Evolutionary conservation across 23 tunicate genomes (phyloP), one percentile per base, ranked within the genome.

Genomic region (Trididemnum miniatum): DNA sequence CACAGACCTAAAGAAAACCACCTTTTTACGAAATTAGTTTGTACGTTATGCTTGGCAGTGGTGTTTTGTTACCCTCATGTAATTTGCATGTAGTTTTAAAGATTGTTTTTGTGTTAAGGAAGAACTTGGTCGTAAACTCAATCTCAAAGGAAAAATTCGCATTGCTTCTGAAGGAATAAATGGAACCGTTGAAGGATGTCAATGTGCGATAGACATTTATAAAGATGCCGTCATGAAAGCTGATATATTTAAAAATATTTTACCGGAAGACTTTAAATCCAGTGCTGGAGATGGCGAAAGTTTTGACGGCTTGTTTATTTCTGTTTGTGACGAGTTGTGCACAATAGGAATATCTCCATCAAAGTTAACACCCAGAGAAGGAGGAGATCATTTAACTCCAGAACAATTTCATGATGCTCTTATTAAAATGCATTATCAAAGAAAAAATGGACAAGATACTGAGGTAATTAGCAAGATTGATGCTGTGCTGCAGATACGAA

Each of bases 131-230:
- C 38, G 62, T 29, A 25, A 33, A 22, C 51, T 80, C 38, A 80
- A 76, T 18, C 71, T 90, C 40, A 85, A 37, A 44, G 97, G 97
- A 34, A 91, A 91, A 91, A 71, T 91, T 30, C 76, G 88, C 52
- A 37, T 91, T 52, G 87, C 97, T 3, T 26, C 65, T 0, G 97
- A 91, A 71, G 97, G 97, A 30, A 82, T 91, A 1, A 91, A 91
- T 91, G 97, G 90, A 49, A 91, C 97, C 26, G 77, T 80, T 24
- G 97, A 91, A 82, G 97, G 97, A 4, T 91, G 97, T 40, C 27
- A 22, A 15, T 91, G 97, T 79, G 79, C 81, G 1, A 82, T 78
- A 20, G 65, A 76, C 0, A 38, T 2, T 29, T 91, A 91, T 73
- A 67, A 64, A 54, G 1, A 34, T 9, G 34, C 20, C 1, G 24